These are phyloP conservation scores for Decapterus maruadsi DNA, from an alignment of 2,797 vertebrate genomes.

Conservation along the genomic window DNA sequence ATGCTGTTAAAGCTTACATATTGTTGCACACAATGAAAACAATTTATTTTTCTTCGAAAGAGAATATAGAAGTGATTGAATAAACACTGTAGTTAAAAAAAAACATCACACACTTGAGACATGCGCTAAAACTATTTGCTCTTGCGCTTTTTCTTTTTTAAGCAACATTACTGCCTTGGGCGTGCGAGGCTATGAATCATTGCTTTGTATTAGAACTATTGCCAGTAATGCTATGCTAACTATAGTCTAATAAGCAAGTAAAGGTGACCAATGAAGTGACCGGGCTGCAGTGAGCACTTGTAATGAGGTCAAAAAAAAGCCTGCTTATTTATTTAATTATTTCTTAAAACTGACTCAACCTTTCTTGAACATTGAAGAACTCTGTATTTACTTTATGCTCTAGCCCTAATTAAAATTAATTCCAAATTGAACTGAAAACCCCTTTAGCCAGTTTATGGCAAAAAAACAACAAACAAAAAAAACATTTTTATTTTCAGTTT, in stretches of 20 bases:
- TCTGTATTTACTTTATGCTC: neutral
- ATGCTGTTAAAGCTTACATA: neutral
- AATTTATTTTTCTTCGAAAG: neutral
- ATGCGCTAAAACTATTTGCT: neutral
- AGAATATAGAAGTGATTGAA: neutral
- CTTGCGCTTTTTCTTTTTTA: neutral
- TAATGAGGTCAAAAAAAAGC: too few species aligned
- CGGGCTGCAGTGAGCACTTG: neutral
- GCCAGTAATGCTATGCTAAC: too few species aligned
- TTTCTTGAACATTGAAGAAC: neutral
- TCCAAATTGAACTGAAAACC: neutral
- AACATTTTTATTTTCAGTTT: constrained; percentile 27
- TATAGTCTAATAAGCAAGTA: neutral
- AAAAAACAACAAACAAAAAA: neutral
- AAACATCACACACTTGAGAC: neutral
- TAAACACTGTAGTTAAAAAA: neutral
- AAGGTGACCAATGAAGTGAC: neutral
- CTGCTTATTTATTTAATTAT: neutral
- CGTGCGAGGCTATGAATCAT: neutral
- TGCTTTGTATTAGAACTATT: neutral
- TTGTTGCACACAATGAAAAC: neutral
- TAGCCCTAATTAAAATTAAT: neutral
- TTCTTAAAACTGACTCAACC: neutral
- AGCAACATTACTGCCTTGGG: neutral
- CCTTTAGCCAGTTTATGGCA: neutral